A percentile compares a stretch with the other conserved stretches of the same genome.
These are phyloP conservation scores for Lithobates sylvaticus DNA, from an alignment of 2,797 vertebrate species.

Conservation along the genomic window DNA sequence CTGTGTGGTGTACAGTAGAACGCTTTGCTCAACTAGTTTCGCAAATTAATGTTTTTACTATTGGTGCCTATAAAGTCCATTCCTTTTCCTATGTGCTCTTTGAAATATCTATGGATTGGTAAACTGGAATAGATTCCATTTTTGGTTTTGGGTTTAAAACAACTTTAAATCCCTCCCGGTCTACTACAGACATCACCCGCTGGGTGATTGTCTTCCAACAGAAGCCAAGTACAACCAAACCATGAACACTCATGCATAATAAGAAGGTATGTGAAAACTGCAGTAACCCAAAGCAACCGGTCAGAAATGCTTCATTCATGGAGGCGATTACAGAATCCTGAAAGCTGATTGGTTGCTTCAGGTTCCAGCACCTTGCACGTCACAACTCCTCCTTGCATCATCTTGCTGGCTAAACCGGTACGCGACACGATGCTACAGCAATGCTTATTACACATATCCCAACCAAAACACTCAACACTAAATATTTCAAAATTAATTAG, in stretches of 20 bases:
- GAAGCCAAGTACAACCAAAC: conserved; percentile 1
- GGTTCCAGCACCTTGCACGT: neutral
- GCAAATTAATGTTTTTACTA: too few relatives aligned
- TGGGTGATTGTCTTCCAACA: neutral
- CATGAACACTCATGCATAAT: neutral
- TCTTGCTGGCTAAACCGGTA: neutral
- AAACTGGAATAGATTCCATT: too few relatives aligned
- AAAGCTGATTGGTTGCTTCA: neutral
- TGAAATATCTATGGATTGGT: too few relatives aligned
- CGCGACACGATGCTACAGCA: neutral
- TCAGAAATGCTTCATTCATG: neutral
- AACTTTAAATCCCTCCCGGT: neutral
- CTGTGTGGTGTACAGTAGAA: too few relatives aligned
- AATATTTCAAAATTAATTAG: neutral
- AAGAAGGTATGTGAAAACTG: neutral
- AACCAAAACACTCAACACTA: neutral
- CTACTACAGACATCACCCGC: conserved; percentile 3
- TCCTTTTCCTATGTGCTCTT: too few relatives aligned
- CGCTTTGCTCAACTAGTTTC: too few relatives aligned
- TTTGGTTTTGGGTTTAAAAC: too few relatives aligned
- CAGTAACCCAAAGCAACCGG: neutral
- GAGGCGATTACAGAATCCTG: neutral
- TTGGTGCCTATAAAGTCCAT: too few relatives aligned
- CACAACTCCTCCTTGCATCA: neutral
- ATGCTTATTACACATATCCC: neutral